Percentiles rank a stretch among this genome's conserved stretches.
phyloP scores from a whole-genome alignment of 2,113 vertebrate genomes.

The Haemorhous mexicanus region DNA sequence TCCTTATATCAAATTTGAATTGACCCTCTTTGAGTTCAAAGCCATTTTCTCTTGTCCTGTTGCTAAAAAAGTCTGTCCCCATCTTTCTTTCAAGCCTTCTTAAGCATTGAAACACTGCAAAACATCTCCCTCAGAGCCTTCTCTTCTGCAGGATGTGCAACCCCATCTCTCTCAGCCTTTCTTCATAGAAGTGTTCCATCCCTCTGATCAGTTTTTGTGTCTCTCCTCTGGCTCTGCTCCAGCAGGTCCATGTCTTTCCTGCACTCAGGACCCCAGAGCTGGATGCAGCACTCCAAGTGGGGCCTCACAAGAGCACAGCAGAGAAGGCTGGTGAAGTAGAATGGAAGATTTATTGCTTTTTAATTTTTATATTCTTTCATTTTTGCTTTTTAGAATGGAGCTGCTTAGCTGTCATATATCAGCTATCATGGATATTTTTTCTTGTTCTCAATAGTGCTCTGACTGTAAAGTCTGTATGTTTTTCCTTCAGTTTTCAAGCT shows the following conservation, averaged over 20 bases:
- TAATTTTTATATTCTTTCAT: background rate
- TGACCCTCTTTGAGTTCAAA: background rate
- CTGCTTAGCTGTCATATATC: background rate
- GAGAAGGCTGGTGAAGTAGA: background rate
- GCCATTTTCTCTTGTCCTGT: background rate
- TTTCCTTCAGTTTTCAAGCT: background rate
- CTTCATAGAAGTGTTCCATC: background rate
- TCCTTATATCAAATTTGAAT: background rate
- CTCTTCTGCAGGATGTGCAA: background rate
- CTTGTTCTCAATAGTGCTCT: background rate
- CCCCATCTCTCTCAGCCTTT: background rate
- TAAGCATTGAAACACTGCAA: background rate
- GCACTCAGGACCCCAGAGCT: background rate
- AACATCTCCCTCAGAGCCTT: accelerated
- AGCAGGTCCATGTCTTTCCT: background rate
- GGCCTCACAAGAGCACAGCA: background rate
- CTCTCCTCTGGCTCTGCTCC: background rate
- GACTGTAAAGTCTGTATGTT: background rate
- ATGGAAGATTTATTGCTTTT: background rate
- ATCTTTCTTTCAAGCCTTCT: background rate
- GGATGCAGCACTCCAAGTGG: background rate
- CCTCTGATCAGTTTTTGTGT: background rate
- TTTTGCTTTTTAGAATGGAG: background rate
- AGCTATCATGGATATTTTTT: background rate
- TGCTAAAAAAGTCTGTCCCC: background rate